Conservation (phyloP, 2,113 vertebrate genomes). For the Antigone vipio region DNA sequence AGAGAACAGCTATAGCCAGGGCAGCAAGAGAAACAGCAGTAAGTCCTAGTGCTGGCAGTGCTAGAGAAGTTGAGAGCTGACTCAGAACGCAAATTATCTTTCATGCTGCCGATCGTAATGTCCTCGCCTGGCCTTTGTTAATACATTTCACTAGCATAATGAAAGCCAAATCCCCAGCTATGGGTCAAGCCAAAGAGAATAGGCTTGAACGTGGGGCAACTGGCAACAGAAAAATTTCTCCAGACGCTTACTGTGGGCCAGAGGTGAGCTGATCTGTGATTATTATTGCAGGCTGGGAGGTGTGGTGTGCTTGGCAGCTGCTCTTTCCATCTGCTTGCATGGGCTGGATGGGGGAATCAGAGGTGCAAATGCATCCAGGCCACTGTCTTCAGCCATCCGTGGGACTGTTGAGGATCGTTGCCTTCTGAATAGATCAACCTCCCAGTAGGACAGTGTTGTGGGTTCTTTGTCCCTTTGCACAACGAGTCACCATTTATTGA, state of each 20-base stretch:
- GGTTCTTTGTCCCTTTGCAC: not conserved
- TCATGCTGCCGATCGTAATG: not conserved
- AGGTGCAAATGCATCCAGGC: not conserved
- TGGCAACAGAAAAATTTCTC: not conserved
- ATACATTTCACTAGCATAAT: not conserved
- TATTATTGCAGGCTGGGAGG: slow-evolving; percentile 22
- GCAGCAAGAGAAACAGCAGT: not conserved
- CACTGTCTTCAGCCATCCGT: not conserved
- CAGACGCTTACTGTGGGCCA: not conserved
- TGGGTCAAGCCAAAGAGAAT: not conserved
- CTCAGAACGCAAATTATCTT: slow-evolving; percentile 10
- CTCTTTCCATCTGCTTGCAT: not conserved
- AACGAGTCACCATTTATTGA: not conserved
- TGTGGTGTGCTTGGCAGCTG: not conserved
- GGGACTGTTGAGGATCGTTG: rapidly evolving
- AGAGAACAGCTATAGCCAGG: not conserved
- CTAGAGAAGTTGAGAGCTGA: slow-evolving; percentile 1
- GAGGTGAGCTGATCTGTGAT: slow-evolving; percentile 27
- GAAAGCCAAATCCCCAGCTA: not conserved
- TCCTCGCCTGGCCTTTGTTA: slow-evolving; percentile 39
- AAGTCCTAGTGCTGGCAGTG: not conserved
- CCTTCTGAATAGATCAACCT: not conserved
- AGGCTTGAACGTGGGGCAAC: not conserved
- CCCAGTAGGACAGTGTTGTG: not conserved
- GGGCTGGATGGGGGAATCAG: not conserved